Base-by-base conservation (phyloP, 2,888 invertebrate species). In the Melanotus villosus region DNA sequence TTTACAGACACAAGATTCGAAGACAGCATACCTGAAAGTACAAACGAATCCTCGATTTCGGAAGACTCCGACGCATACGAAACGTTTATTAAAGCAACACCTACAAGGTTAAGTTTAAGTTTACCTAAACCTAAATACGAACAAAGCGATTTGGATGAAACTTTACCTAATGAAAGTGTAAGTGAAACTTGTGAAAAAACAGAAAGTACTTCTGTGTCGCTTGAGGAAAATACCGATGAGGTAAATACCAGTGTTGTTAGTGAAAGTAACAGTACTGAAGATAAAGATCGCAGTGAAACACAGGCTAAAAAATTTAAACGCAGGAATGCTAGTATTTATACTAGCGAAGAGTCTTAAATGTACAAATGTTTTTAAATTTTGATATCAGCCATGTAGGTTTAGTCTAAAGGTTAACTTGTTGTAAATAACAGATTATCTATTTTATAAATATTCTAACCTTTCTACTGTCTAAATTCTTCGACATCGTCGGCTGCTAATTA, bases 281-380 rank as follows among this genome's bases (percentile, higher is more conserved):
- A 30, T 5, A 45, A 23, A 2, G 64, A 21, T 23, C 69, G 64
- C 65, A 74, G 64, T 64, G 73, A 74, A 30, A 73, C 77, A 36
- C 73, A 65, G 38, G 71, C 67, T 7, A 85, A 85, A 77, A 84
- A 84, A 72, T 84, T 86, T 65, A 86, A 84, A 75, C 78, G 86
- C 64, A 79, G 86, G 71, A 86, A 86, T 79, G 82, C 82, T 54
- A 79, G 79, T 62, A 77, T 86, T 34, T 86, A 86, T 77, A 7
- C 32, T 18, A 18, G n/a, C 9, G 57, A 65, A 38, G 26, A 54
- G 9, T 26, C 50, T 12, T 34, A 34, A 32, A 32, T n/a, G n/a
- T n/a, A n/a, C n/a, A n/a, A n/a, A n/a, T n/a, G n/a, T n/a, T n/a
- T n/a, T n/a, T n/a, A n/a, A n/a, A n/a, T n/a, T n/a, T n/a, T n/a